Percentiles rank a stretch among this genome's conserved stretches.
phyloP scores from a whole-genome alignment of 2,113 vertebrate genomes.

The Antennarius striatus region DNA sequence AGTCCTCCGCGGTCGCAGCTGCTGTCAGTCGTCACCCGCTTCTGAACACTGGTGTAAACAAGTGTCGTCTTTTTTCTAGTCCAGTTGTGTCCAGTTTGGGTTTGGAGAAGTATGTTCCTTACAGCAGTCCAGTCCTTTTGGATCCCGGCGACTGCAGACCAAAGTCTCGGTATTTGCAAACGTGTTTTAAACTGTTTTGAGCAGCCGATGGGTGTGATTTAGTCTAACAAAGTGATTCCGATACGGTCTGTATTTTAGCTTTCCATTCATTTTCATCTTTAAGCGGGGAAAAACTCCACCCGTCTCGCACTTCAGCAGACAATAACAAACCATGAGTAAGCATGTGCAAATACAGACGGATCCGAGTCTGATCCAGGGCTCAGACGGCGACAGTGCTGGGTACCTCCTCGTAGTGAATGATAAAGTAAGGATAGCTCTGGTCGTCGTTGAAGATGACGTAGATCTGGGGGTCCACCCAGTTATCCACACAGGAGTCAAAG shows the following conservation, averaged over 20 bases:
- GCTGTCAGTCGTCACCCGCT: conserved; percentile 33
- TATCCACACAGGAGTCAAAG: conserved; percentile 98
- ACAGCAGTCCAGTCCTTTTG: conserved; percentile 42
- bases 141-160: conserved; percentile 23
- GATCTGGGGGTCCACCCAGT: conserved; percentile 97
- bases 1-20: conserved; percentile 15
- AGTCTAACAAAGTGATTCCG: conserved; percentile 7
- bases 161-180: conserved; percentile 43
- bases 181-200: conserved; percentile 30
- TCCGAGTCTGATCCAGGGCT: conserved; percentile 55
- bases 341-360: conserved; percentile 39
- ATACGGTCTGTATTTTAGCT: background rate
- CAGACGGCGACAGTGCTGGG: conserved; percentile 90
- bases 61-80: conserved; percentile 38
- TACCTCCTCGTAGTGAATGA: conserved; percentile 98
- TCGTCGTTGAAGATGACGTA: conserved; percentile 99
- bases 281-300: conserved; percentile 20
- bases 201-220: conserved; percentile 30
- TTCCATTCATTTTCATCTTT: conserved; percentile 13
- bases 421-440: conserved; percentile 99
- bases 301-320: conserved; percentile 5
- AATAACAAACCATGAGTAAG: conserved; percentile 20
- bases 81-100: conserved; percentile 55
- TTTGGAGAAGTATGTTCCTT: conserved; percentile 32
- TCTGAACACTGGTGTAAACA: conserved; percentile 34